phyloP scores from a whole-genome alignment of 2,888 invertebrate species.

The Bugulina stolonifera region DNA sequence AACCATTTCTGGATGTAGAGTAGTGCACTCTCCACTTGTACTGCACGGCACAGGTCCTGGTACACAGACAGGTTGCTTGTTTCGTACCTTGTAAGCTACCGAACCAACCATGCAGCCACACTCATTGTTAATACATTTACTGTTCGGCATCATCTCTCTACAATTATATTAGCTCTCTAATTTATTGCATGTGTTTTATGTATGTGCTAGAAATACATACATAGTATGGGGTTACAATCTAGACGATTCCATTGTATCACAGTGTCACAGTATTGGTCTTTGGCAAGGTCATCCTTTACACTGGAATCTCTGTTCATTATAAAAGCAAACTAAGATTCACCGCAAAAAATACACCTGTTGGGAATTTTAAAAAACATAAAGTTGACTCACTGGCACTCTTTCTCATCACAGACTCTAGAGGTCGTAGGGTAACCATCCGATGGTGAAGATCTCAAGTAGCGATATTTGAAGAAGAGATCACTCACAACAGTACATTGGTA shows the following conservation, averaged over 20 bases:
- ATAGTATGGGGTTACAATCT: too few species aligned
- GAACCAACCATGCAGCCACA: neutral
- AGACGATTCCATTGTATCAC: too few species aligned
- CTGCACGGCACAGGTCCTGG: neutral
- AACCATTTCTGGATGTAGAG: neutral
- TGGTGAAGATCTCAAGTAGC: neutral
- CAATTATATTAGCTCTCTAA: too few species aligned
- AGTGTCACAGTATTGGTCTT: too few species aligned
- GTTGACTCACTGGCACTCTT: neutral
- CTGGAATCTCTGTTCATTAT: too few species aligned
- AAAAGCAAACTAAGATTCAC: too few species aligned
- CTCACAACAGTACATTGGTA: neutral
- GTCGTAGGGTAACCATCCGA: neutral
- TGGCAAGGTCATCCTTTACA: neutral
- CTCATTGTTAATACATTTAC: neutral
- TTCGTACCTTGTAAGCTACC: neutral
- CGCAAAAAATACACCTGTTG: too few species aligned
- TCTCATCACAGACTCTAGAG: neutral
- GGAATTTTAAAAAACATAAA: too few species aligned
- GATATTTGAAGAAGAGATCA: neutral
- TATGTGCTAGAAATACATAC: too few species aligned
- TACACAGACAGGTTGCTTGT: neutral
- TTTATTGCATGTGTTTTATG: too few species aligned
- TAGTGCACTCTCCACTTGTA: neutral
- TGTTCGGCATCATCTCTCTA: neutral